These are phyloP conservation scores for Ahaetulla prasina DNA, from an alignment of 2,113 vertebrate species.

Conservation along the genomic window DNA sequence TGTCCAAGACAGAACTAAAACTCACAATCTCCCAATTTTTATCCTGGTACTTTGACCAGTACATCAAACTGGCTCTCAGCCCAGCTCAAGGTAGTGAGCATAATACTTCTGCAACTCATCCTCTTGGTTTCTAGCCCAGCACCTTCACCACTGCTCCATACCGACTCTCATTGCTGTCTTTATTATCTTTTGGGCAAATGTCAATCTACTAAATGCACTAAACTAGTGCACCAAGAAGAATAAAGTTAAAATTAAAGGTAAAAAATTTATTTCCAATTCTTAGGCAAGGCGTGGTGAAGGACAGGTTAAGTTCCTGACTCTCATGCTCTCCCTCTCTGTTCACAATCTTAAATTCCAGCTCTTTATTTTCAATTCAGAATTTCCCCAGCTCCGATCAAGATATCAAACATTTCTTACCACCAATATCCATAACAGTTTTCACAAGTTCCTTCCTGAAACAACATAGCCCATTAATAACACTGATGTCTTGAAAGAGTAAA, in stretches of 20 bases:
- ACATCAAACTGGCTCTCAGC: background rate
- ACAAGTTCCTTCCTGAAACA: slow-evolving; percentile 76
- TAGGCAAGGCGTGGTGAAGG: background rate
- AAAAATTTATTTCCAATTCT: background rate
- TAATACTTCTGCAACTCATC: background rate
- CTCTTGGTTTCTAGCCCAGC: background rate
- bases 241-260: background rate
- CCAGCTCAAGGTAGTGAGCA: background rate
- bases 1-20: background rate
- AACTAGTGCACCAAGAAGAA: background rate
- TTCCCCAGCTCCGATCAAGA: background rate
- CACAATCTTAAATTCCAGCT: background rate
- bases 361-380: background rate
- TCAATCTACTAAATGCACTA: background rate
- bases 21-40: background rate
- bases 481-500: background rate
- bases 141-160: background rate
- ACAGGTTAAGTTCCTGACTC: background rate
- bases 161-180: background rate
- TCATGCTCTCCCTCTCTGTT: background rate
- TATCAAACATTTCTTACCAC: slow-evolving; percentile 70
- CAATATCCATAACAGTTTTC: slow-evolving; percentile 71
- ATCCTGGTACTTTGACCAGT: background rate
- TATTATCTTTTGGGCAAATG: background rate
- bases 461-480: background rate